These are phyloP conservation scores for Glaucidium brasilianum DNA, from an alignment of 2,113 vertebrate species.

Conservation along the genomic window DNA sequence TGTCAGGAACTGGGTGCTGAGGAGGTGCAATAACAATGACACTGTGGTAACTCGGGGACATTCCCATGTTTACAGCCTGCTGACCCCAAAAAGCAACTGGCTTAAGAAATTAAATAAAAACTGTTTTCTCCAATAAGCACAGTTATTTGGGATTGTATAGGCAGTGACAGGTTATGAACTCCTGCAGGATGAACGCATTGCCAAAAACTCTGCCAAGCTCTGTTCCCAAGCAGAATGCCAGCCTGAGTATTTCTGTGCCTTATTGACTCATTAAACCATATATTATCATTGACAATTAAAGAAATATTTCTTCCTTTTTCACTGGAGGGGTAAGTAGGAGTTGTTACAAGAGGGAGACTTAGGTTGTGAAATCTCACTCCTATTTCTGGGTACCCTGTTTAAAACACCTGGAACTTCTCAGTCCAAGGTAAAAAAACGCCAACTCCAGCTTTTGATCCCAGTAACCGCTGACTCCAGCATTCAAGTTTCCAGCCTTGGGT, in stretches of 20 bases:
- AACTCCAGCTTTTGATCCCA: background rate
- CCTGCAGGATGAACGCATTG: background rate
- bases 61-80: background rate
- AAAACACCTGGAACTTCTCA: background rate
- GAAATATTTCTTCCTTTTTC: background rate
- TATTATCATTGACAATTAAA: background rate
- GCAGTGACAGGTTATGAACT: background rate
- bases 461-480: background rate
- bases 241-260: background rate
- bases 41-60: accelerated
- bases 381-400: background rate
- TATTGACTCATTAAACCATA: background rate
- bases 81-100: background rate
- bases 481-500: background rate
- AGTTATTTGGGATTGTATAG: background rate
- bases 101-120: background rate
- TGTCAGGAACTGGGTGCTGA: background rate
- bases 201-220: background rate
- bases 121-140: accelerated
- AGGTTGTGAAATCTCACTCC: background rate
- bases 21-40: background rate
- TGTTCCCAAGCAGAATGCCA: background rate
- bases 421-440: background rate
- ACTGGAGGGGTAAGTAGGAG: background rate
- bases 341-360: background rate